A percentile compares a stretch with the other conserved stretches of the same genome.
Conservation (phyloP, 2,888 invertebrate species). For the Pristionchus fissidentatus region DNA sequence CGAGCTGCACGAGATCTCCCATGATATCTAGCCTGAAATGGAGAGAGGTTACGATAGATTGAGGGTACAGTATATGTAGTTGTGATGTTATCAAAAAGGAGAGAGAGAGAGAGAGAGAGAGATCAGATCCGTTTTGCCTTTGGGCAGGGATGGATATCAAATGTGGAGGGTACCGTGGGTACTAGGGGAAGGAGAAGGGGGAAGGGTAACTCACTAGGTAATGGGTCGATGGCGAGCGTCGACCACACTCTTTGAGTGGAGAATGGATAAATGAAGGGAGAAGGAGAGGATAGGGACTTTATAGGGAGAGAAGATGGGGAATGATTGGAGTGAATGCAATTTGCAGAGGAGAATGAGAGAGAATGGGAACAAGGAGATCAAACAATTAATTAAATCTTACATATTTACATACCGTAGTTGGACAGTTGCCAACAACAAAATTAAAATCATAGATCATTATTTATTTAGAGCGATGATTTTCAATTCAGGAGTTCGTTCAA, state of each 20-base stretch:
- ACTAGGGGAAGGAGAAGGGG: too few species aligned
- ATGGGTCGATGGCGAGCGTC: neutral
- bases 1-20: conserved; percentile 68
- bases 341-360: neutral
- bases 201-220: conserved; percentile 26
- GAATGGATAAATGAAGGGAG: conserved; percentile 32
- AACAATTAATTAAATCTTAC: too few species aligned
- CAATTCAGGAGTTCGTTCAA: conserved; percentile 15
- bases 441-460: too few species aligned
- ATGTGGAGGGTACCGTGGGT: too few species aligned
- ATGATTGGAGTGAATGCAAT: neutral
- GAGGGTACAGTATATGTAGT: neutral
- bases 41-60: conserved; percentile 15
- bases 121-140: too few species aligned
- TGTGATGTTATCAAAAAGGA: neutral
- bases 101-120: too few species aligned
- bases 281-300: neutral
- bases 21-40: conserved; percentile 48
- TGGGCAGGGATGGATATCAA: neutral
- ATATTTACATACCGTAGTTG: too few species aligned
- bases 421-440: too few species aligned
- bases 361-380: too few species aligned
- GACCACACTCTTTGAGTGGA: conserved; percentile 23
- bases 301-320: neutral
- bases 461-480: neutral